A percentile compares a stretch with the other conserved stretches of the same genome.
These are phyloP conservation scores for Ammospiza nelsoni DNA, from an alignment of 2,113 vertebrate genomes.

Conservation along the genomic window DNA sequence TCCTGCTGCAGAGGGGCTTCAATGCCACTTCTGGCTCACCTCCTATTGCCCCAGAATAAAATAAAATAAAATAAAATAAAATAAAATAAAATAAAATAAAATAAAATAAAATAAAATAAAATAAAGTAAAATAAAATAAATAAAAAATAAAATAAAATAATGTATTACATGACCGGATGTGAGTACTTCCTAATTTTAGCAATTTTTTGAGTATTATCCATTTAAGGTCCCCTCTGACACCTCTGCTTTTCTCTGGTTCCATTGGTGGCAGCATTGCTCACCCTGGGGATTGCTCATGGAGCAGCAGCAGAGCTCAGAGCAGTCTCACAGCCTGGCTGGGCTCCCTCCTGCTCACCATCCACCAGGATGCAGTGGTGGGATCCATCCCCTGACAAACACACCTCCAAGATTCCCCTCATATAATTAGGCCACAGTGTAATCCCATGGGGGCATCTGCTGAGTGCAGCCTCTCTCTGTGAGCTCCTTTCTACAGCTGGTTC, in stretches of 20 bases:
- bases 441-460: neutral
- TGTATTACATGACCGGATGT: neutral
- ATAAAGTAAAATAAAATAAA: no score
- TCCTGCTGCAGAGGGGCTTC: neutral
- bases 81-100: no score
- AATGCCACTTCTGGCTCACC: neutral
- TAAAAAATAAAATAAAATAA: neutral
- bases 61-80: neutral
- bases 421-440: neutral
- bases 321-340: neutral
- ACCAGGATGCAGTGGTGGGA: neutral
- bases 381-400: neutral
- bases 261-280: neutral
- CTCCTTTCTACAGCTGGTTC: neutral
- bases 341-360: neutral
- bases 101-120: no score
- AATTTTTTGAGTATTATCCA: neutral
- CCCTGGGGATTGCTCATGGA: neutral
- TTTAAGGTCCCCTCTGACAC: neutral
- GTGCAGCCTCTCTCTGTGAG: neutral
- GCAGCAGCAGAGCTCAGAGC: neutral
- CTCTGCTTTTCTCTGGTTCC: neutral
- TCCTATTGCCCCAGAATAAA: neutral
- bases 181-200: neutral
- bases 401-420: neutral